Evolutionary conservation across 2,113 vertebrate genomes (phyloP).

Genomic region (Jacana jacana): DNA sequence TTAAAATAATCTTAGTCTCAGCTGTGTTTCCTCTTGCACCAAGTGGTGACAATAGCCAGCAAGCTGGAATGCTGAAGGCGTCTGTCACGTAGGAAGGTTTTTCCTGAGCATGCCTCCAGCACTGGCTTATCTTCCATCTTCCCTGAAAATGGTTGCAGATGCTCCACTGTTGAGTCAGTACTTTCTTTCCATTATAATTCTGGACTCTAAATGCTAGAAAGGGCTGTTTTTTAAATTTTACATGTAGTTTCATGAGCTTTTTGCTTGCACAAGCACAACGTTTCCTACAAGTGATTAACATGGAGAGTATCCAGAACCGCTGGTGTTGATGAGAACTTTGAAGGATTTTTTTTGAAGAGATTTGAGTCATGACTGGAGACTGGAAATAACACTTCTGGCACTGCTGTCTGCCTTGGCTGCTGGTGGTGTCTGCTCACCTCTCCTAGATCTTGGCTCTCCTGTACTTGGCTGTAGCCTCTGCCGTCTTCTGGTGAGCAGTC

Average conservation of each 20-base stretch:
- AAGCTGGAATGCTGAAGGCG: background rate
- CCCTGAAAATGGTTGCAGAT: slow-evolving; percentile 37
- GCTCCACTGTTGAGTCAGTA: background rate
- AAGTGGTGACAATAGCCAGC: background rate
- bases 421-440: slow-evolving; percentile 32
- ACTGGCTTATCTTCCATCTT: slow-evolving; percentile 8
- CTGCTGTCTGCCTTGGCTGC: slow-evolving; percentile 12
- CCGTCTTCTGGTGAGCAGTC: slow-evolving; percentile 1
- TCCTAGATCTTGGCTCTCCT: slow-evolving; percentile 18
- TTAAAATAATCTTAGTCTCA: background rate
- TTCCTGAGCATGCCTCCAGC: background rate
- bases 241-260: background rate
- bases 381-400: slow-evolving; percentile 33
- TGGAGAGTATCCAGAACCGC: slow-evolving; percentile 6
- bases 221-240: background rate
- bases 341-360: background rate
- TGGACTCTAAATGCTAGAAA: background rate
- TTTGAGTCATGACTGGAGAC: background rate
- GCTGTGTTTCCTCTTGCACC: background rate
- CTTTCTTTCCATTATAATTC: background rate
- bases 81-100: background rate
- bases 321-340: slow-evolving; percentile 19
- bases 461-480: background rate
- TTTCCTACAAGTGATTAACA: background rate
- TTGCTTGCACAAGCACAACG: background rate